Base-by-base conservation (phyloP, 2,113 vertebrate genomes). In the Zosterops borbonicus region DNA sequence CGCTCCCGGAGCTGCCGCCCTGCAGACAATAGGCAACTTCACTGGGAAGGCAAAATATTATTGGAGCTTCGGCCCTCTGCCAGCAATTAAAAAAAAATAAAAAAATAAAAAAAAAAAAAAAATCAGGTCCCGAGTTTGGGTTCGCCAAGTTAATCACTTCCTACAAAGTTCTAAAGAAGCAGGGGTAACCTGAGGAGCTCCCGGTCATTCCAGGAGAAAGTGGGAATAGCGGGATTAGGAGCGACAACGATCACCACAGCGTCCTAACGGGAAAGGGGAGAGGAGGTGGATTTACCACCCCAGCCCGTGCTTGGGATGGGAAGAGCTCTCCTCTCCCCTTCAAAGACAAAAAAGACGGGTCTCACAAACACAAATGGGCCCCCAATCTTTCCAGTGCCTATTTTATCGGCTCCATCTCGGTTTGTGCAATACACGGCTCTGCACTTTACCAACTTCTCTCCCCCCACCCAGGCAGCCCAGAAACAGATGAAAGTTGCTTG, bases 11-110 rank as follows among this genome's bases (percentile, higher is more conserved):
- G 75, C 83, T 82, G 39, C 76, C 73, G 42, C 92, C 82, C 95
- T 82, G 75, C 76, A 95, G 75, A 97, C 95, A 96, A 97, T 94
- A 50, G 95, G 86, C 82, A 97, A 93, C 70, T 89, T 96, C 37
- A 79, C 89, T 96, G 65, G 42, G 92, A 95, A 96, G 58, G 75
- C 75, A 92, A 95, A 97, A 86, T 90, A 92, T 93, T 95, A 91
- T 76, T 90, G 94, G 80, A 90, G 56, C 64, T 88, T 96, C 92
- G 88, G 78, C 94, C 59, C 93, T 77, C 90, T 89, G 87, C 92
- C 97, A 97, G 83, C 39, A 80, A 92, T 33, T 12, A 22, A 14
- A 60, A 16, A n/a, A 75, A 37, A 47, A 19, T 20, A 46, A 46
- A 46, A 28, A 77, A 68, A 62, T 35, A 37, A 37, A 37, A 37